phyloP scores from a whole-genome alignment of 2,113 vertebrate genomes.

The Pterocles burchelli region DNA sequence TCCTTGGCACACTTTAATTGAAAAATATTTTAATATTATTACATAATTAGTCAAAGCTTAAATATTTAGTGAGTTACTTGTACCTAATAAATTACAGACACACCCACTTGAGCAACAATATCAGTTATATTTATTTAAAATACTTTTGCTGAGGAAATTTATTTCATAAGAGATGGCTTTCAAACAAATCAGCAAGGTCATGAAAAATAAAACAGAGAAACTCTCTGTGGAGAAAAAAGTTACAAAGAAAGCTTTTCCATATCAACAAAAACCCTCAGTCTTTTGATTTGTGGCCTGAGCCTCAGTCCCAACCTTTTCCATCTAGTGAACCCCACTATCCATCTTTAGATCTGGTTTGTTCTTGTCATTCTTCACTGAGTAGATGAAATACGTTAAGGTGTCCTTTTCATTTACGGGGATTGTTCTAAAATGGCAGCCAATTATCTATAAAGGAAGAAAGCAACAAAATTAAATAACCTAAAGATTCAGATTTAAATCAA shows the following conservation, averaged over 20 bases:
- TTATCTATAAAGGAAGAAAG: constrained; percentile 77
- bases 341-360: constrained; percentile 82
- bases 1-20: neutral
- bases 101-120: constrained; percentile 65
- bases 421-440: constrained; percentile 86
- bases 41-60: constrained; percentile 11
- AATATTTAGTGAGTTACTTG: neutral
- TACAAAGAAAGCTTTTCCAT: constrained; percentile 75
- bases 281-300: constrained; percentile 56
- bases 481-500: neutral
- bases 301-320: constrained; percentile 47
- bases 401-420: constrained; percentile 88
- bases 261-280: constrained; percentile 70
- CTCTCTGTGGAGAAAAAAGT: constrained; percentile 64
- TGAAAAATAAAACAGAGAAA: constrained; percentile 79
- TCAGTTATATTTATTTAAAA: constrained; percentile 81
- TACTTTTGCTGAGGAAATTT: constrained; percentile 61
- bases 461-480: constrained; percentile 19
- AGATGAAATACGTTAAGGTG: constrained; percentile 88
- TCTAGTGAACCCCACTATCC: constrained; percentile 79
- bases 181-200: constrained; percentile 69
- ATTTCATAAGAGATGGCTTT: constrained; percentile 47
- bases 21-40: constrained; percentile 39
- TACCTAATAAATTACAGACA: constrained; percentile 59
- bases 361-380: constrained; percentile 86